phyloP scores from a whole-genome alignment of 2,113 vertebrate species.

The Pelusios castaneus region DNA sequence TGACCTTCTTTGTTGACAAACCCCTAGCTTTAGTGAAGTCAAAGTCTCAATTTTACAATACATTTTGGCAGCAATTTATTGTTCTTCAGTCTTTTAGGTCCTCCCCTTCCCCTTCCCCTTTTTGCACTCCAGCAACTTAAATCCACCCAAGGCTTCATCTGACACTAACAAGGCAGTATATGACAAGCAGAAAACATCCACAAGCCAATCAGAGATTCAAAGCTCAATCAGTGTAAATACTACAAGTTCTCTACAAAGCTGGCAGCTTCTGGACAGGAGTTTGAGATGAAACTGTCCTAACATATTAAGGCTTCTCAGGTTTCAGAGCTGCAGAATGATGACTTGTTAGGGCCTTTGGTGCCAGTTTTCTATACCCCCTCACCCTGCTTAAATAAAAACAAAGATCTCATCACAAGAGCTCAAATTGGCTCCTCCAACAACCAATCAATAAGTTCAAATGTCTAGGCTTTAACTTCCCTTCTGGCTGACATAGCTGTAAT shows the following conservation, averaged over 20 bases:
- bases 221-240: not conserved
- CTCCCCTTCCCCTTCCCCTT: not conserved
- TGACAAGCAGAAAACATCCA: not conserved
- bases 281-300: not conserved
- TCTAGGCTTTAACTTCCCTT: not conserved
- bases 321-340: not conserved
- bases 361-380: not conserved
- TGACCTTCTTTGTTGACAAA: constrained; percentile 8
- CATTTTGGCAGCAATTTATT: constrained; percentile 18
- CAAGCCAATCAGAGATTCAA: not conserved
- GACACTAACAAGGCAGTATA: constrained; percentile 21
- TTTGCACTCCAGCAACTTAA: not conserved
- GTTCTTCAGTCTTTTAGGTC: not conserved
- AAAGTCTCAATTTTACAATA: constrained; percentile 10
- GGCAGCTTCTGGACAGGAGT: not conserved
- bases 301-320: not conserved
- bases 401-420: not conserved
- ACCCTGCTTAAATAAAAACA: not conserved
- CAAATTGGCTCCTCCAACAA: not conserved
- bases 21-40: not conserved
- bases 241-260: not conserved
- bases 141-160: constrained; percentile 14
- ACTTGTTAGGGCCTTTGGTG: not conserved
- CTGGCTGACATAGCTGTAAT: not conserved
- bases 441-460: not conserved